Evolutionary conservation across 2,797 vertebrate genomes (phyloP).

Genomic region (Tolypeutes matacus): DNA sequence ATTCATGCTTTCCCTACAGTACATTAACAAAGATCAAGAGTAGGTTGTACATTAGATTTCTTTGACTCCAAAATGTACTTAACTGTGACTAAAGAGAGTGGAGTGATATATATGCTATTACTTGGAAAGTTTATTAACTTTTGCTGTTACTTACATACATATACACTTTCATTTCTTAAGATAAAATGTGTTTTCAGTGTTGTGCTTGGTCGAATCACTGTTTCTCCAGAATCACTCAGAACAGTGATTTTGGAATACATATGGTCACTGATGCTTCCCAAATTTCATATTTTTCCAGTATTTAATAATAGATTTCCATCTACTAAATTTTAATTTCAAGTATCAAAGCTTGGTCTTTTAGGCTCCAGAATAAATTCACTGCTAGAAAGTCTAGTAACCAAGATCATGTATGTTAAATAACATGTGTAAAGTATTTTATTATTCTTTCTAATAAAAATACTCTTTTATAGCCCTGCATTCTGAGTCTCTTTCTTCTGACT

Average conservation of each 20-base stretch:
- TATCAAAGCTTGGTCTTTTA: constrained; percentile 53
- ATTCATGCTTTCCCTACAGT: background rate
- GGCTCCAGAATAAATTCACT: constrained; percentile 49
- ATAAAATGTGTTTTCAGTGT: background rate
- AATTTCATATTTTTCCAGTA: constrained; percentile 51
- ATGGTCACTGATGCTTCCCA: constrained; percentile 21
- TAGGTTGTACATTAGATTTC: constrained; percentile 16
- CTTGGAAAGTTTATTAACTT: constrained; percentile 35
- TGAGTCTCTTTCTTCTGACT: constrained; percentile 54
- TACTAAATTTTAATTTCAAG: constrained; percentile 52
- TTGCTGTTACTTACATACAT: background rate
- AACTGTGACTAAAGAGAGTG: constrained; percentile 25
- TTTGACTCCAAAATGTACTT: constrained; percentile 9
- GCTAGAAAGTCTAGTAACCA: constrained; percentile 63
- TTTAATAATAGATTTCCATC: constrained; percentile 41
- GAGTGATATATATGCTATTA: background rate
- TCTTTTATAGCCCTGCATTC: constrained; percentile 48
- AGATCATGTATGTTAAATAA: constrained; percentile 71
- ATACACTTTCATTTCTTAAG: background rate
- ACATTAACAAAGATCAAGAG: background rate
- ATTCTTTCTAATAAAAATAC: constrained; percentile 84
- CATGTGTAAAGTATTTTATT: constrained; percentile 80
- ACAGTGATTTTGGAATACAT: constrained; percentile 9
- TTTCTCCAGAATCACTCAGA: background rate
- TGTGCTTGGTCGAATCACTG: background rate